These are phyloP conservation scores for Cylindroiulus punctatus DNA, from an alignment of 2,888 invertebrate genomes.

Conservation along the genomic window DNA sequence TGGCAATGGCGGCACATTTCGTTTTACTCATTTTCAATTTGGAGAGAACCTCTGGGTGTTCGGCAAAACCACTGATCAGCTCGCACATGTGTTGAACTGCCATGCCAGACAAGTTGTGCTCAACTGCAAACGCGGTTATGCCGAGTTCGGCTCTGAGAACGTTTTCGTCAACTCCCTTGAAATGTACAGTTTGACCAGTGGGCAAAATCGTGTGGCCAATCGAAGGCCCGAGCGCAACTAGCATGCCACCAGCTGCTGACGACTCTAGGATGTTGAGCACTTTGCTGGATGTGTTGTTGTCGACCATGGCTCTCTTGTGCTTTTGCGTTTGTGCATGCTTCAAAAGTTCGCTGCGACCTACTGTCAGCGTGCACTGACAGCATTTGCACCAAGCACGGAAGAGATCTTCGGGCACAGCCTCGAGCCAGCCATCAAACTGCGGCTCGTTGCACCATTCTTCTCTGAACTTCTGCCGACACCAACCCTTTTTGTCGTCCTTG, in stretches of 20 bases:
- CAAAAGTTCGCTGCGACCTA: constrained; percentile 57
- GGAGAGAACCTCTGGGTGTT: constrained; percentile 33
- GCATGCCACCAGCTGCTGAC: not conserved
- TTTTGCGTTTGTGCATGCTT: constrained; percentile 57
- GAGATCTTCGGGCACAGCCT: constrained; percentile 55
- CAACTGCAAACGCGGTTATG: constrained; percentile 52
- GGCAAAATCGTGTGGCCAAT: constrained; percentile 23
- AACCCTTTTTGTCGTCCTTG: constrained; percentile 55
- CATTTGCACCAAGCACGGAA: constrained; percentile 57
- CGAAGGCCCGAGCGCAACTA: not conserved
- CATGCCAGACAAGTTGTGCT: constrained; percentile 49
- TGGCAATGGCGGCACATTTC: constrained; percentile 46
- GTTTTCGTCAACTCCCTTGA: constrained; percentile 52
- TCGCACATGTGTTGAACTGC: constrained; percentile 54
- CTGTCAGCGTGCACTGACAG: constrained; percentile 56
- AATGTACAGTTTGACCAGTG: not conserved
- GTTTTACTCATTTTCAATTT: constrained; percentile 34
- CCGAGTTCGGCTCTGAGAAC: constrained; percentile 51
- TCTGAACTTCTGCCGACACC: constrained; percentile 58
- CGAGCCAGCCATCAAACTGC: constrained; percentile 57
- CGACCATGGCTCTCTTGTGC: constrained; percentile 55
- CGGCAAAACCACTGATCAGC: constrained; percentile 35
- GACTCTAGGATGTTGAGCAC: constrained; percentile 44
- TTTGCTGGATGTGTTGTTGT: constrained; percentile 11
- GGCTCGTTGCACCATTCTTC: constrained; percentile 56